phyloP scores from a whole-genome alignment of 2,888 invertebrate genomes.

The Cephus sareptanus region DNA sequence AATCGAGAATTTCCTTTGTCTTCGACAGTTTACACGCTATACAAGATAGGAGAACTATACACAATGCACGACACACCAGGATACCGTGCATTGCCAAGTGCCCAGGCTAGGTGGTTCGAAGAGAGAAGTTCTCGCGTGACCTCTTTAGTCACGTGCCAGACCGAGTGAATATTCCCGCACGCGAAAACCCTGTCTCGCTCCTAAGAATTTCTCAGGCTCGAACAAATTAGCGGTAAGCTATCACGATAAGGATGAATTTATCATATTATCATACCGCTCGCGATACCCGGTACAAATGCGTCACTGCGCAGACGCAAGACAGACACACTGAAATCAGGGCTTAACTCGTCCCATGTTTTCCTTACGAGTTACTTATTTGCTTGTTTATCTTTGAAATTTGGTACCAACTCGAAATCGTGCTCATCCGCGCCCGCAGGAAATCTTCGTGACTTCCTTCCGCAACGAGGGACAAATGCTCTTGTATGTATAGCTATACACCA shows the following conservation, averaged over 20 bases:
- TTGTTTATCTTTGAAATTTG: neutral
- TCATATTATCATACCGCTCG: neutral
- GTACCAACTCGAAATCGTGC: neutral
- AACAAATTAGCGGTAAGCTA: neutral
- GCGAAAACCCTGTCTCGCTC: neutral
- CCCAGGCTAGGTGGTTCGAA: neutral
- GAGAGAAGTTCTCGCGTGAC: neutral
- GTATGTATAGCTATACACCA: neutral
- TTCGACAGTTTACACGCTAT: neutral
- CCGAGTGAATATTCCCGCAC: neutral
- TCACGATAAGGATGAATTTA: neutral
- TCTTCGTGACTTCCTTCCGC: conserved; percentile 30
- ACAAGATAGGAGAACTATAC: neutral
- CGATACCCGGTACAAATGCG: neutral
- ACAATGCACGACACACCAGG: neutral
- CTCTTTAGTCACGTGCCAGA: neutral
- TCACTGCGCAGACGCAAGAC: neutral
- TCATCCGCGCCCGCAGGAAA: conserved; percentile 17
- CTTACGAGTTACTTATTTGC: neutral
- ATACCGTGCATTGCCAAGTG: neutral
- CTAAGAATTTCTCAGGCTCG: neutral
- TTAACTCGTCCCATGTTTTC: neutral
- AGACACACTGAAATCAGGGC: too few relatives aligned
- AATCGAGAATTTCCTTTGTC: neutral
- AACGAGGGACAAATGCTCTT: conserved; percentile 24